Evolutionary conservation across 1,140 invertebrate species (phyloP), one percentile per base, ranked within the genome.

Genomic region (Drosophila virilis): DNA sequence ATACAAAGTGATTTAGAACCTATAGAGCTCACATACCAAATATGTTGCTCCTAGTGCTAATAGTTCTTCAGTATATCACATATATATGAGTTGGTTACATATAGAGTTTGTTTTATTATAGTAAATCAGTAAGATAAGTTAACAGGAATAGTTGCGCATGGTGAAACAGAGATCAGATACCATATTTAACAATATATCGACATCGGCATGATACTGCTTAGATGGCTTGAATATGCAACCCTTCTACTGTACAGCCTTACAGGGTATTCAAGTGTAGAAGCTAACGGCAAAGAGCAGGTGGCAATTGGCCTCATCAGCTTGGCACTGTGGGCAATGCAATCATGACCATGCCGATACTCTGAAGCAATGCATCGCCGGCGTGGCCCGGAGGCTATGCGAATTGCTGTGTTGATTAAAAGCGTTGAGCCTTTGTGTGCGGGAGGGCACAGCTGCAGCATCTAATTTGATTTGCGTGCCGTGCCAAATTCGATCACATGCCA

Each of bases 371-470:
- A 55, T 15, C 42, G 45, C 46, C 42, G 64, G 22, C 46, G 4
- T 5, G 35, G 32, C 45, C 57, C 28, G n/a, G n/a, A 28, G 46
- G 51, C 40, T 40, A 55, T 66, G 71, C 77, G 4, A 3, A 28
- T 28, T 77, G 74, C 64, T 83, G 65, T 69, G 73, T 85, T 81
- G 82, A 85, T 85, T 86, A 81, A 80, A 85, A 85, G 82, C 74
- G 55, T 65, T 64, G 61, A 28, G 62, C 43, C 67, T 85, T 82
- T 78, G 78, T 42, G 4, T 50, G 45, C 37, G 8, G 37, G 8
- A 40, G 22, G 45, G 17, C 28, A 59, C 33, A 55, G 42, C 17
- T 22, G 45, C 22, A n/a, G 33, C 43, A 35, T 80, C 80, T 84
- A 80, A 85, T 85, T 84, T 77, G 68, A 85, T 85, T 80, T 85